Evolutionary conservation across 2,888 invertebrate species (phyloP), one percentile per base, ranked within the genome.

Genomic region (Apotomis capreana): DNA sequence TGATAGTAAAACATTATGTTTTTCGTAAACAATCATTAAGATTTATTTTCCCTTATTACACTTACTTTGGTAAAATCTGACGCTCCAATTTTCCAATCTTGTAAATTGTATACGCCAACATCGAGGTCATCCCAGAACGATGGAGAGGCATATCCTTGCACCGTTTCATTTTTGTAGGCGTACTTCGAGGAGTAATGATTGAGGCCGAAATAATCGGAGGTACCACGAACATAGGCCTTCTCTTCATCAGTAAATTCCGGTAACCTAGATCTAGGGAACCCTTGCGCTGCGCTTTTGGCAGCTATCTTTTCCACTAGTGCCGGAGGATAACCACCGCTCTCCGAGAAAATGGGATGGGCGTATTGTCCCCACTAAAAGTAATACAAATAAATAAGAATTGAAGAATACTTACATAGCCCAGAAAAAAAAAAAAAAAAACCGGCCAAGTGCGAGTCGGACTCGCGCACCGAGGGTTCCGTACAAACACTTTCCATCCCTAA

Each of bases 281-380:
- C 93, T 83, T 94, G 93, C 8, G 77, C 78, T 57, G 84, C 85
- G 79, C 95, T 96, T 57, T 94, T 91, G 6, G 89, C 86, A 5
- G 85, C 92, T 9, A 96, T 89, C 58, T 87, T 88, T 59, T 94
- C 87, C 76, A 94, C 95, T 94, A 95, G 94, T 0, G 93, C 79
- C 76, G 90, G 84, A 4, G 95, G 95, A 81, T 94, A 96, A 80
- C 95, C 95, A 3, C 95, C 95, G 0, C 86, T 84, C 73, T 89
- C 85, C 0, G 94, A 92, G 81, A 94, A 95, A 69, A 96, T 94
- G 0, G 96, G 95, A 86, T 95, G 91, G 3, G 92, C 89, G 77
- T 94, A 94, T 92, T 94, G 92, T 15, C 94, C 94, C 76, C 92
- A 84, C 92, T 93, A 78, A 72, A 87, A 91, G 51, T 68, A 68